These are phyloP conservation scores for Galbula dea DNA, from an alignment of 2,113 vertebrate species.

Conservation along the genomic window DNA sequence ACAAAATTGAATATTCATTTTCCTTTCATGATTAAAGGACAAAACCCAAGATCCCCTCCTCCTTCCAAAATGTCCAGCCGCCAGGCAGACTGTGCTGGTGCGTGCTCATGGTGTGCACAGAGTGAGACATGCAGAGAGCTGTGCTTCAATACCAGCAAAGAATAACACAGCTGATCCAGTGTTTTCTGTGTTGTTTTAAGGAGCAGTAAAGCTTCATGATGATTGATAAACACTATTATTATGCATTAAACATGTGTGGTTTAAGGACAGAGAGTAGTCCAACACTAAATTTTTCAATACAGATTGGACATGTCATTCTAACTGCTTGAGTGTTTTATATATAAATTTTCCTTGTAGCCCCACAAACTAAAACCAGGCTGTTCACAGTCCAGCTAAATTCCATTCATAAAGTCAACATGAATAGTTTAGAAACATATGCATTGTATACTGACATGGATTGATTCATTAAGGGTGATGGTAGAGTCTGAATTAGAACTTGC, in stretches of 20 bases:
- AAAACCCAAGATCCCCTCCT: background rate
- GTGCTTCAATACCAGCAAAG: background rate
- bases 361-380: background rate
- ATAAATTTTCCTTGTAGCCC: background rate
- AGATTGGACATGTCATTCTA: background rate
- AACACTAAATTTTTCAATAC: slow-evolving; percentile 9
- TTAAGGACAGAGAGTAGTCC: slow-evolving; percentile 2
- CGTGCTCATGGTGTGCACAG: accelerated
- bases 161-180: background rate
- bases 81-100: background rate
- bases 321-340: background rate
- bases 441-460: background rate
- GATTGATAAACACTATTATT: slow-evolving; percentile 18
- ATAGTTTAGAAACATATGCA: background rate
- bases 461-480: slow-evolving; percentile 17
- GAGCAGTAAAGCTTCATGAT: background rate
- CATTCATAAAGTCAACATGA: background rate
- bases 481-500: slow-evolving; percentile 12
- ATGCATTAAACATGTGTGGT: background rate
- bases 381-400: slow-evolving; percentile 11
- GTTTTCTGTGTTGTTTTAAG: background rate
- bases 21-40: background rate
- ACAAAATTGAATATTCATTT: background rate
- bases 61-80: background rate
- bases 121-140: background rate